These are phyloP conservation scores for Notothenia rossii DNA, from an alignment of 2,113 vertebrate genomes.

Conservation along the genomic window DNA sequence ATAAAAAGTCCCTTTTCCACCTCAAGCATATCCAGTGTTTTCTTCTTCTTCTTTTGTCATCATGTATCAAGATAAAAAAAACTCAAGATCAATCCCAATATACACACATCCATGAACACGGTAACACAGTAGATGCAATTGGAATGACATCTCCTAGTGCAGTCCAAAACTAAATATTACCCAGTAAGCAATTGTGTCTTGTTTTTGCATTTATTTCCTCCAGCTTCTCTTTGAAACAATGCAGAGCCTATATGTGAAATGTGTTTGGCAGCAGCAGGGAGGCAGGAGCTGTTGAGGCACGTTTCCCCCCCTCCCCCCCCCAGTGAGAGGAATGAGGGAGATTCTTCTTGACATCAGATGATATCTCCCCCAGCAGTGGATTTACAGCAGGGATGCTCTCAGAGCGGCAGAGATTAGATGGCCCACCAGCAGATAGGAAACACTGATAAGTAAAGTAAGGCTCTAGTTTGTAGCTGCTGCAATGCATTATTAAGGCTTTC, in stretches of 20 bases:
- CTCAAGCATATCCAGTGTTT: background rate
- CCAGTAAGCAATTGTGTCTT: background rate
- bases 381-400: constrained; percentile 52
- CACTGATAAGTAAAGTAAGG: constrained; percentile 38
- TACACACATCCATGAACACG: constrained; percentile 15
- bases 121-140: constrained; percentile 17
- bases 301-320: constrained; percentile 43
- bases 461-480: constrained; percentile 28
- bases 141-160: background rate
- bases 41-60: constrained; percentile 19
- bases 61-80: constrained; percentile 49
- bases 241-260: constrained; percentile 27
- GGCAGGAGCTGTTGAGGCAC: constrained; percentile 47
- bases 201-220: constrained; percentile 7
- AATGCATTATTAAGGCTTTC: constrained; percentile 16
- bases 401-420: constrained; percentile 52
- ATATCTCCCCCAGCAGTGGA: constrained; percentile 60
- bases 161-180: constrained; percentile 9
- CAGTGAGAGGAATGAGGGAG: constrained; percentile 58
- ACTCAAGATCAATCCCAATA: constrained; percentile 34
- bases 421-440: constrained; percentile 46
- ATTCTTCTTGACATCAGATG: constrained; percentile 66
- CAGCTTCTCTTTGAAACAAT: constrained; percentile 35
- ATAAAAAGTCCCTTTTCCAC: background rate
- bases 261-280: constrained; percentile 21